Evolutionary conservation across 2,113 vertebrate genomes (phyloP).

Genomic region (Pongo pygmaeus): DNA sequence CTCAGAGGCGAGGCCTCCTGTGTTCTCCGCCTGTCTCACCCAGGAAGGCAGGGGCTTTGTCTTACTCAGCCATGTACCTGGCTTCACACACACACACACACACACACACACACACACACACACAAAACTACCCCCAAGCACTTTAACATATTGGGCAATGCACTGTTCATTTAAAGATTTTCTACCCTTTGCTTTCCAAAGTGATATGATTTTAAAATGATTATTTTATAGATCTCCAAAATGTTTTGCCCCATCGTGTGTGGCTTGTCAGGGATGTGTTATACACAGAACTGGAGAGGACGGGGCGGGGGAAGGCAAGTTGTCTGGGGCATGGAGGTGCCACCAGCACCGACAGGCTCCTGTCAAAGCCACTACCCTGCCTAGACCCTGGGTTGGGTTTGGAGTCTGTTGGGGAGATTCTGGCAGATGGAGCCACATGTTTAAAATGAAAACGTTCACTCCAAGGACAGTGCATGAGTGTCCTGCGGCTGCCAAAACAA

Average conservation of each 20-base stretch:
- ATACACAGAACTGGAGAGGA: neutral
- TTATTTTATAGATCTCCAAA: neutral
- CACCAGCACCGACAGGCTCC: no score
- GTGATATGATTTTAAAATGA: neutral
- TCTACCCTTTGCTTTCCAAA: neutral
- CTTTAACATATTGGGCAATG: neutral
- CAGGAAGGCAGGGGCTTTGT: neutral
- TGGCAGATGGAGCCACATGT: rapidly evolving
- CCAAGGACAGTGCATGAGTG: no score
- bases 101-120: neutral
- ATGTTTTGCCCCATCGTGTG: rapidly evolving
- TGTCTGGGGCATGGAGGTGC: neutral
- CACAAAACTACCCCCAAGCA: no score
- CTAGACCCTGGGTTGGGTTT: neutral
- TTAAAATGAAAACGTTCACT: neutral
- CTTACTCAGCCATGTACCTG: rapidly evolving
- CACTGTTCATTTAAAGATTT: neutral
- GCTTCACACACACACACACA: neutral
- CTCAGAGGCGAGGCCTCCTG: neutral
- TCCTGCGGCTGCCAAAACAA: neutral
- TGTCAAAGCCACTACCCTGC: neutral
- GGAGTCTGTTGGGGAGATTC: neutral
- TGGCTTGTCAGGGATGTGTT: neutral
- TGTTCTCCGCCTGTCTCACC: neutral
- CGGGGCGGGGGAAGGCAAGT: rapidly evolving